Conservation (phyloP, 2,113 vertebrate genomes). For the Scophthalmus maximus region DNA sequence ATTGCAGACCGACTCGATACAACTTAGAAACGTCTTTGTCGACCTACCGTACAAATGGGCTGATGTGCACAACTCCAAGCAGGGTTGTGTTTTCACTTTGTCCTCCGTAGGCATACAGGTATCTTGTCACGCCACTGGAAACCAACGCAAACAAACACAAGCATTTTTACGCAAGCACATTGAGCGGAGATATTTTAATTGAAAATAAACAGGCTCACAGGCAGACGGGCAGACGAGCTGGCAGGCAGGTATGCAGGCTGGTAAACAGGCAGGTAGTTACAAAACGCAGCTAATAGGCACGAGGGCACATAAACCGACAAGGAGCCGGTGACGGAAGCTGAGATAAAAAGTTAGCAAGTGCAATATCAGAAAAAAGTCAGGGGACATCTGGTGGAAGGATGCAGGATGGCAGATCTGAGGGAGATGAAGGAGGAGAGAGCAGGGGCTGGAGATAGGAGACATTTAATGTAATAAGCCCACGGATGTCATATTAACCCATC, state of each 20-base stretch:
- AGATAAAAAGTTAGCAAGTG: background rate
- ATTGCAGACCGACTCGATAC: background rate
- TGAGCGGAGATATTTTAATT: background rate
- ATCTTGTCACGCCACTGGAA: background rate
- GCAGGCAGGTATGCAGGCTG: background rate
- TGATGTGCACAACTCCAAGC: background rate
- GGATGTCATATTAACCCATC: conserved; percentile 55
- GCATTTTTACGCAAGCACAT: background rate
- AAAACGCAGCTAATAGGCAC: background rate
- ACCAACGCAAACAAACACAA: background rate
- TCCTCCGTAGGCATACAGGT: conserved; percentile 30
- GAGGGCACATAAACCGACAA: background rate
- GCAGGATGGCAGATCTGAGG: background rate
- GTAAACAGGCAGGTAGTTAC: background rate
- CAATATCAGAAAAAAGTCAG: background rate
- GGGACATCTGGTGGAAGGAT: background rate
- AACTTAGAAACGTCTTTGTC: background rate
- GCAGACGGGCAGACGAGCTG: background rate
- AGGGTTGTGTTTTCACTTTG: conserved; percentile 13
- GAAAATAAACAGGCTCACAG: background rate
- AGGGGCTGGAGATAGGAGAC: background rate
- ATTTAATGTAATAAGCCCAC: conserved; percentile 31
- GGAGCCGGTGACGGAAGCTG: background rate
- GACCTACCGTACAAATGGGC: background rate
- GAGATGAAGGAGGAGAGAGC: background rate